Percentiles rank a stretch among this genome's conserved stretches.
Conservation (phyloP, 2,888 invertebrate species). For the Lithophane socia region DNA sequence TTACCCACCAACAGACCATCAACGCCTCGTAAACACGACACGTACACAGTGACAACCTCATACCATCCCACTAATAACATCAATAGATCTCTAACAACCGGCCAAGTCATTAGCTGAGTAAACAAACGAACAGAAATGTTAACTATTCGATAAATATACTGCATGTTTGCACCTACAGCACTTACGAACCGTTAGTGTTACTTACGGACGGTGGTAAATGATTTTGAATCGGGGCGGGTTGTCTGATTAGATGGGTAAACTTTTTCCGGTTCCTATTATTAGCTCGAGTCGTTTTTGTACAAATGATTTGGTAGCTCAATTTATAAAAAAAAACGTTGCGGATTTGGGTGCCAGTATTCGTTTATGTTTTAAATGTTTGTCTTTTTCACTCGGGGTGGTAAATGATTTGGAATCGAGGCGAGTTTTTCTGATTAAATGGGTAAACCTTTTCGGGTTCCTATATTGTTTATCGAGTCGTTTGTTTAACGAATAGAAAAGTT, state of each 20-base stretch:
- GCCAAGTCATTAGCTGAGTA: conserved; percentile 69
- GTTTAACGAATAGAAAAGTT: neutral
- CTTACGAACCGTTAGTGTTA: conserved; percentile 66
- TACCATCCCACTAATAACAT: conserved; percentile 30
- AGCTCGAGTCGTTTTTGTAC: neutral
- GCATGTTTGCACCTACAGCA: conserved; percentile 63
- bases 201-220: conserved; percentile 50
- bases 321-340: neutral
- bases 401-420: conserved; percentile 46
- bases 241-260: conserved; percentile 25
- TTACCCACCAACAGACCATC: neutral
- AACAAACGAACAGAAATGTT: conserved; percentile 66
- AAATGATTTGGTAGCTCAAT: too few species aligned
- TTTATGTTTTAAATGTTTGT: neutral
- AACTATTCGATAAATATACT: conserved; percentile 63
- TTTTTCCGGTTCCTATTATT: neutral
- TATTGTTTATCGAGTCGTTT: neutral
- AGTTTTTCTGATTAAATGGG: conserved; percentile 5
- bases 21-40: conserved; percentile 3
- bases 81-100: conserved; percentile 41
- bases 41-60: conserved; percentile 28
- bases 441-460: conserved; percentile 8
- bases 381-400: conserved; percentile 29
- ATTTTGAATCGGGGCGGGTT: conserved; percentile 43
- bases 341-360: neutral